phyloP scores from a whole-genome alignment of 2,888 invertebrate genomes.

The Belgica antarctica region DNA sequence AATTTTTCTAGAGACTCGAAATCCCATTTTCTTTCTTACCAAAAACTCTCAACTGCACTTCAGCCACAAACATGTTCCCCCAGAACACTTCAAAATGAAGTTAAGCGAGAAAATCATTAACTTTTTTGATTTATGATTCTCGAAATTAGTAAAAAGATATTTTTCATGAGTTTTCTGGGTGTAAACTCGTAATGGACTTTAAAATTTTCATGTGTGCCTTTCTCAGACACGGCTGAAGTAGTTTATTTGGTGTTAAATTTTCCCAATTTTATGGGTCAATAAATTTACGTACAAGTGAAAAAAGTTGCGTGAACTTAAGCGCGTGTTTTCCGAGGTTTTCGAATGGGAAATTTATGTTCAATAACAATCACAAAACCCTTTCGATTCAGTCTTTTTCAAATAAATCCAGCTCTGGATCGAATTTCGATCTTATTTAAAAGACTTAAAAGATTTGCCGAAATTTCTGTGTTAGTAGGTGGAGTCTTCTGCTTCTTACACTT shows the following conservation, averaged over 20 bases:
- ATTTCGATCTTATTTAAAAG: no score
- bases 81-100: slow-evolving; percentile 18
- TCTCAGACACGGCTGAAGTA: slow-evolving; percentile 12
- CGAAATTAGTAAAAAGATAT: slow-evolving; percentile 16
- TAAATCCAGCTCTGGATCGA: background rate
- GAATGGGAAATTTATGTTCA: background rate
- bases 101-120: slow-evolving; percentile 31
- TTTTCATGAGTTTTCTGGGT: background rate
- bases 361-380: background rate
- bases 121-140: slow-evolving; percentile 41
- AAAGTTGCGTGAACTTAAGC: background rate
- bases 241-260: slow-evolving; percentile 35
- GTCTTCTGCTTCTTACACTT: background rate
- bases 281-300: slow-evolving; percentile 2
- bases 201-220: background rate
- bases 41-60: background rate
- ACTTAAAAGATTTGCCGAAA: no score
- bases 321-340: background rate
- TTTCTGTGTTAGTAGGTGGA: slow-evolving; percentile 16
- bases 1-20: background rate
- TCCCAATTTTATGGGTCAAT: slow-evolving; percentile 27
- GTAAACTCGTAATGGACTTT: background rate
- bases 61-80: no score
- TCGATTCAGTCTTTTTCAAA: background rate
- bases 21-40: background rate